Evolutionary conservation across 2,888 invertebrate genomes (phyloP).

Genomic region (Phlogophora meticulosa): DNA sequence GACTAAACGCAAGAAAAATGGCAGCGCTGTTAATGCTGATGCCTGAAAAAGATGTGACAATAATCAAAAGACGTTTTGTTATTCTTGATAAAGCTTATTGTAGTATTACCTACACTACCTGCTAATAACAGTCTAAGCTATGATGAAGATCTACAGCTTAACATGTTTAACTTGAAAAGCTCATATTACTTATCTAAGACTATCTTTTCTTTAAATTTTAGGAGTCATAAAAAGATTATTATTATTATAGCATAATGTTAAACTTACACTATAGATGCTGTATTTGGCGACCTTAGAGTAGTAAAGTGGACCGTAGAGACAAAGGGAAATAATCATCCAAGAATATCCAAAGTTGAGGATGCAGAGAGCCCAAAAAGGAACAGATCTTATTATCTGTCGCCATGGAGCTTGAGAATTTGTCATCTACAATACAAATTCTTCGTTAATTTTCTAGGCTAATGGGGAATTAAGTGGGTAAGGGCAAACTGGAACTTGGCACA

Average conservation of each 20-base stretch:
- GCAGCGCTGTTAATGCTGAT: slow-evolving; percentile 83
- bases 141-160: background rate
- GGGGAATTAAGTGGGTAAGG: background rate
- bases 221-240: too few species aligned
- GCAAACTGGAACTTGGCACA: slow-evolving; percentile 6
- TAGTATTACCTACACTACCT: too few species aligned
- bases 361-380: slow-evolving; percentile 85
- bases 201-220: too few species aligned
- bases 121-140: background rate
- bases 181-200: too few species aligned
- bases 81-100: background rate
- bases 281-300: slow-evolving; percentile 79
- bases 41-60: slow-evolving; percentile 74
- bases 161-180: too few species aligned
- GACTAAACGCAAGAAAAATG: slow-evolving; percentile 83
- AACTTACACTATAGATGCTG: slow-evolving; percentile 82
- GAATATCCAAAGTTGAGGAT: slow-evolving; percentile 86
- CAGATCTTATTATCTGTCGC: slow-evolving; percentile 81
- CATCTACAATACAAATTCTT: slow-evolving; percentile 72
- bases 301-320: slow-evolving; percentile 84
- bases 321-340: slow-evolving; percentile 87
- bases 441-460: background rate
- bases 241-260: background rate
- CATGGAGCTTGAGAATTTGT: slow-evolving; percentile 84
- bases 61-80: background rate